phyloP scores from a whole-genome alignment of 2,888 invertebrate genomes.

The Dinocampus coccinellae region DNA sequence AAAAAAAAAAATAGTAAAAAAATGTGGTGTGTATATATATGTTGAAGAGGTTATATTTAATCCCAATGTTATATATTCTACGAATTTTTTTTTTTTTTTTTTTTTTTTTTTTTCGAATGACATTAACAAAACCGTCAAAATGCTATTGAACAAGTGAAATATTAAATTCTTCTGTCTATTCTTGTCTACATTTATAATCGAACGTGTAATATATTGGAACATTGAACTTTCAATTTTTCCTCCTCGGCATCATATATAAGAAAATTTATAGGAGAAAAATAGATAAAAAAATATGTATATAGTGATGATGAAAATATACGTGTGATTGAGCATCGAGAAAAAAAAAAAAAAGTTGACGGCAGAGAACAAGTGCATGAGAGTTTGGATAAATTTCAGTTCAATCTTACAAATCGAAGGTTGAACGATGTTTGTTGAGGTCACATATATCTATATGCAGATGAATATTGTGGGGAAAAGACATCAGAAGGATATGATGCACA shows the following conservation, averaged over 20 bases:
- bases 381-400: slow-evolving; percentile 3
- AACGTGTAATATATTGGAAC: neutral
- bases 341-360: neutral
- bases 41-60: too few species aligned
- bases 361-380: neutral
- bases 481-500: neutral
- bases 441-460: neutral
- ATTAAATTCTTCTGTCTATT: slow-evolving; percentile 8
- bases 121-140: neutral
- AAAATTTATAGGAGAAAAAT: neutral
- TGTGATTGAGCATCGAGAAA: neutral
- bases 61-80: too few species aligned
- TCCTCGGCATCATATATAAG: neutral
- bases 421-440: neutral
- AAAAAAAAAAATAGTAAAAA: too few species aligned
- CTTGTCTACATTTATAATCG: too few species aligned
- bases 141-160: slow-evolving; percentile 19
- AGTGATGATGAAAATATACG: neutral
- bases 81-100: too few species aligned
- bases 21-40: too few species aligned
- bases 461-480: neutral
- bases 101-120: too few species aligned
- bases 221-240: slow-evolving; percentile 23
- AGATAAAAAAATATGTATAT: neutral
- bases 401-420: slow-evolving; percentile 11